Evolutionary conservation across 2,797 vertebrate species (phyloP), one percentile per base, ranked within the genome.

Genomic region (Manis javanica): DNA sequence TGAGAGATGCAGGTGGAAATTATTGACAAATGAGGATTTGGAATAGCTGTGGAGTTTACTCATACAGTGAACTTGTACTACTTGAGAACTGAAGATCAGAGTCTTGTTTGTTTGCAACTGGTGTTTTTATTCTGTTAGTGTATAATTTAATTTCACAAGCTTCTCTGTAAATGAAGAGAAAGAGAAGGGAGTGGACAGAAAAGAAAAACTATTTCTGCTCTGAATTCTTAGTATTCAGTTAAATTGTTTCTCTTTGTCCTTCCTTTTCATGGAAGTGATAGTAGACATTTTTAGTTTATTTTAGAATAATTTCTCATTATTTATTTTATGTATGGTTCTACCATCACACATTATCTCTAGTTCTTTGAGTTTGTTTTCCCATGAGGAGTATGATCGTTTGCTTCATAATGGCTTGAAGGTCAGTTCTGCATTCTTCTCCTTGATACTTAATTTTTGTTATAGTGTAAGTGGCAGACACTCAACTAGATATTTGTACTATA

Each of bases 211-310:
- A 34, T 63, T 42, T 68, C 37, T 71, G 68, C 51, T 87, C 31
- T 37, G 39, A 64, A 53, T 79, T 96, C 63, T 91, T 96, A 91
- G 19, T 55, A 18, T 72, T 49, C 19, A 51, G 75, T 85, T 85
- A 81, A 68, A 74, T 87, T 64, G 69, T 74, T 82, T 83, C 8
- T 9, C 31, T 69, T 63, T 42, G 19, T 46, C 53, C 31, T 26
- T 63, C 91, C 31, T 26, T 63, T 91, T 77, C 69, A 90, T 49
- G 75, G 68, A 79, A 31, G 8, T 64, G 9, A 59, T 49, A 61
- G n/a, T 12, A 72, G 68, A 63, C 16, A 21, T 23, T 79, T 75
- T 64, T 37, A 61, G 49, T 77, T 86, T 82, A 53, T 82, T 88
- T 79, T 66, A 12, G 39, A 79, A 82, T 53, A 86, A 61, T 53